Conservation (phyloP, 2,888 invertebrate species). For the Drosophila vallismaia region DNA sequence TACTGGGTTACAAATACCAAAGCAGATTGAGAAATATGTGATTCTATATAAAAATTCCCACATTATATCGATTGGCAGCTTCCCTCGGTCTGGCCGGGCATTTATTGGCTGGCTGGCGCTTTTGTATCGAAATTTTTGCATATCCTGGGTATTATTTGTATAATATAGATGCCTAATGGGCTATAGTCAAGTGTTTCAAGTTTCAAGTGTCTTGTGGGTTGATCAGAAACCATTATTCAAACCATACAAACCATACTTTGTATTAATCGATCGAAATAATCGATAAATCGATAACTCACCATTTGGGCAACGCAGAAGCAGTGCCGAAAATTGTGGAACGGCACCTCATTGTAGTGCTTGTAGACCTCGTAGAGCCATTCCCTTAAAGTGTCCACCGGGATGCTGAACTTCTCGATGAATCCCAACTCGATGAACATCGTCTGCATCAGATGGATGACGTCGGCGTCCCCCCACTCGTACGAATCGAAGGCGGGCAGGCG, state of each 20-base stretch:
- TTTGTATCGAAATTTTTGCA: background rate
- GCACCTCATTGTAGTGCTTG: slow-evolving; percentile 93
- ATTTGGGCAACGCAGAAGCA: slow-evolving; percentile 95
- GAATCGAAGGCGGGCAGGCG: slow-evolving; percentile 88
- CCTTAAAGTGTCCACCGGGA: slow-evolving; percentile 88
- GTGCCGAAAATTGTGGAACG: slow-evolving; percentile 94
- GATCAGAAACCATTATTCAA: too few species aligned
- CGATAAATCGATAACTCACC: slow-evolving; percentile 84
- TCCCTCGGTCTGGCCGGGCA: slow-evolving; percentile 3
- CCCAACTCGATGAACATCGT: slow-evolving; percentile 93
- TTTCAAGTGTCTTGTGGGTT: too few species aligned
- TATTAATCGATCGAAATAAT: too few species aligned
- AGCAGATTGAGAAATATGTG: slow-evolving; percentile 1
- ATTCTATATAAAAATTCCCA: slow-evolving; percentile 18
- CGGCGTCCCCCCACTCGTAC: slow-evolving; percentile 92
- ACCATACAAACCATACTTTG: too few species aligned
- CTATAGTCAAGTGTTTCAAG: slow-evolving; percentile 18
- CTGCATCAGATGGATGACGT: slow-evolving; percentile 90
- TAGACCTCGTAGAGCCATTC: slow-evolving; percentile 91
- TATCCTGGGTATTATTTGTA: background rate
- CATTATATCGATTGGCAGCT: slow-evolving; percentile 56
- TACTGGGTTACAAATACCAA: background rate
- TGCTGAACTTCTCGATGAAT: slow-evolving; percentile 89
- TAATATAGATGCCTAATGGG: slow-evolving; percentile 3
- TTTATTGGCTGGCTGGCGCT: slow-evolving; percentile 1